phyloP scores from a whole-genome alignment of 2,888 invertebrate genomes.

The Drosophila longiperda region DNA sequence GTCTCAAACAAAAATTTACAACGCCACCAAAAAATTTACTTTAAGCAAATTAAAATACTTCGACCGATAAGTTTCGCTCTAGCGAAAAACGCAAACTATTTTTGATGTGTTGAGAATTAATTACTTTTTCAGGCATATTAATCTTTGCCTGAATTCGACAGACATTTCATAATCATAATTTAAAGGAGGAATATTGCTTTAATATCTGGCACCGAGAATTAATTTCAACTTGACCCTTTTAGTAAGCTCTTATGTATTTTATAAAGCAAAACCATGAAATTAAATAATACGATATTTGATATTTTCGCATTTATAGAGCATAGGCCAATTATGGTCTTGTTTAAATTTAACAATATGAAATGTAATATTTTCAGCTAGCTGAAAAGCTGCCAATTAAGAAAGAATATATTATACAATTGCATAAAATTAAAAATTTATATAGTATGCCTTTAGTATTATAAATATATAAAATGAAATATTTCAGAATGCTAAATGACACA shows the following conservation, averaged over 20 bases:
- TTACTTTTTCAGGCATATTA: background rate
- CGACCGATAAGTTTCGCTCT: background rate
- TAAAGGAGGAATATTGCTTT: background rate
- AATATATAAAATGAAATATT: background rate
- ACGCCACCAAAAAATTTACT: background rate
- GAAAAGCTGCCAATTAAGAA: background rate
- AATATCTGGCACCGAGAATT: background rate
- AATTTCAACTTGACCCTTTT: background rate
- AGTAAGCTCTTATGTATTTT: background rate
- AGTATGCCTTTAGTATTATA: background rate
- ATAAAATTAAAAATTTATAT: background rate
- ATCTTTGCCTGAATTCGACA: background rate
- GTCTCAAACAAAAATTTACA: constrained; percentile 11
- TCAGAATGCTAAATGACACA: background rate
- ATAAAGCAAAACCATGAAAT: background rate
- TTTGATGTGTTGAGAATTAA: background rate
- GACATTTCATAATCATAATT: background rate
- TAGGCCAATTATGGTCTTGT: background rate
- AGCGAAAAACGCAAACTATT: background rate
- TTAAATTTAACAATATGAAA: background rate
- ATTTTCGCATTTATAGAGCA: background rate
- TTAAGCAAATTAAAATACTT: background rate
- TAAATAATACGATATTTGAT: background rate
- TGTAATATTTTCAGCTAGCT: background rate
- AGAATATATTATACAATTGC: background rate